These are phyloP conservation scores for Sebastes alutus DNA, from an alignment of 2,797 vertebrate species.

Conservation along the genomic window DNA sequence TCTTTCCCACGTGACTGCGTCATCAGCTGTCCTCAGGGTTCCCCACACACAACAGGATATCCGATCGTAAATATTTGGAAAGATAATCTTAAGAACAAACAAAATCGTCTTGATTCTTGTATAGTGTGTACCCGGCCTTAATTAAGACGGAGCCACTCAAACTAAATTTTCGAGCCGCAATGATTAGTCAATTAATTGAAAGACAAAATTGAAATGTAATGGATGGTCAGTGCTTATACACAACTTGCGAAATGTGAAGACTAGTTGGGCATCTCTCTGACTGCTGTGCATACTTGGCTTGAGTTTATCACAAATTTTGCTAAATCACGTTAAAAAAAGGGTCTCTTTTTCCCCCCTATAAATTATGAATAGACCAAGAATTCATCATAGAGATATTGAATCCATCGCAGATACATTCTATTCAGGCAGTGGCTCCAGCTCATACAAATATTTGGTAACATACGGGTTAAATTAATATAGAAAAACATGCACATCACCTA, in stretches of 20 bases:
- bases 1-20: too few species aligned
- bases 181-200: neutral
- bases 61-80: too few species aligned
- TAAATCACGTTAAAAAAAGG: neutral
- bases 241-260: neutral
- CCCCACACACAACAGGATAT: too few species aligned
- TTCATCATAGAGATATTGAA: neutral
- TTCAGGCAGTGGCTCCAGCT: neutral
- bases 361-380: neutral
- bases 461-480: neutral
- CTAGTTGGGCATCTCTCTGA: neutral
- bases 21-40: too few species aligned
- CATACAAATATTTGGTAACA: neutral
- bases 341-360: rapidly evolving
- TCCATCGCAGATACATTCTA: neutral
- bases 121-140: neutral
- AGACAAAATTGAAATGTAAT: neutral
- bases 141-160: neutral
- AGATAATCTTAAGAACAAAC: too few species aligned
- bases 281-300: neutral
- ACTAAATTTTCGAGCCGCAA: neutral
- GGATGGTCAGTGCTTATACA: neutral
- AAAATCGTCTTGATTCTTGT: too few species aligned
- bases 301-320: neutral
- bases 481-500: neutral